Base-by-base conservation (phyloP, 2,797 vertebrate genomes). In the Hozukius guyotensis region DNA sequence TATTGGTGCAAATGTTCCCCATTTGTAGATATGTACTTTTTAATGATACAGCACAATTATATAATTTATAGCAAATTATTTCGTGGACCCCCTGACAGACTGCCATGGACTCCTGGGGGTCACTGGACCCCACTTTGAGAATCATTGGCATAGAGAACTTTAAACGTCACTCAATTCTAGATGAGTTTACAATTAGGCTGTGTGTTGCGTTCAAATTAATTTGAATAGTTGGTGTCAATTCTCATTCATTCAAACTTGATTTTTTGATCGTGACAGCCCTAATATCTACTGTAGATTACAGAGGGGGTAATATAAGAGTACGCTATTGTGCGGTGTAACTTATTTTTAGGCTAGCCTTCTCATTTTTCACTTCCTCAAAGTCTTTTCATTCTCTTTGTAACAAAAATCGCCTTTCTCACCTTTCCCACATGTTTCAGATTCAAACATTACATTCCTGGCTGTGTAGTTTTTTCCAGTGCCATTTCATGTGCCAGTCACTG, bases 401-500 rank as follows among this genome's bases (percentile, higher is more conserved):
- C 70, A 73, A 72, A 72, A 83, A 66, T 6, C 16, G 11, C 27
- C 42, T 63, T 74, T 53, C 24, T 84, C 78, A 79, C 75, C 70
- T 80, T 83, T 66, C 42, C 12, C 31, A 10, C 24, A 61, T 65
- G 27, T 57, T 59, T 81, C 68, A 80, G 31, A 74, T 73, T 72
- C 52, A 82, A 82, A 69, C 22, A 7, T 63, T 72, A 60, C 36
- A 1, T 72, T 75, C 36, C 38, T 78, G 80, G 25, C 32, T 34
- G 31, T 59, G 53, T 4, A 27, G 27, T 70, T 72, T 64, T 66
- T 86, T 83, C 67, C 73, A 2, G 32, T 62, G 6, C 38, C 22
- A 55, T 70, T 81, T 75, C 49, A 7, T 63, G 76, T 88, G 86
- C 82, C 77, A 72, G 68, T 92, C 87, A 75, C 78, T 84, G 86